Percentiles rank a stretch among this genome's conserved stretches.
Evolutionary conservation across 1,140 invertebrate genomes (phyloP).

Genomic region (Habropoda laboriosa): DNA sequence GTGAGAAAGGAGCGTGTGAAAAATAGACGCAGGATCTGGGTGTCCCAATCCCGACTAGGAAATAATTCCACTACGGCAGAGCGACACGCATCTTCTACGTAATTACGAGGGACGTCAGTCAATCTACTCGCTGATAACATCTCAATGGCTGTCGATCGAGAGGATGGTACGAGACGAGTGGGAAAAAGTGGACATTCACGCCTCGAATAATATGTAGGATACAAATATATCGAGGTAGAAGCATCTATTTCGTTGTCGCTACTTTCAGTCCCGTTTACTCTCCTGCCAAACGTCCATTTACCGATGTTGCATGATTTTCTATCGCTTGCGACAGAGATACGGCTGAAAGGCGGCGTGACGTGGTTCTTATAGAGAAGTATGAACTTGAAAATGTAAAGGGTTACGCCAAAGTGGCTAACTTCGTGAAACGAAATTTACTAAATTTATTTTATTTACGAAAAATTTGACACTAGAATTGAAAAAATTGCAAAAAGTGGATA

Average conservation of each 20-base stretch:
- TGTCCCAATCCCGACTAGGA: slow-evolving; percentile 16
- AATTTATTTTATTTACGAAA: too few species aligned
- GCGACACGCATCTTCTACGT: slow-evolving; percentile 47
- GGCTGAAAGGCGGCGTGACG: too few species aligned
- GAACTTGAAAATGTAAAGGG: too few species aligned
- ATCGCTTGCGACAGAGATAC: too few species aligned
- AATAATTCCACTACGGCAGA: slow-evolving; percentile 53
- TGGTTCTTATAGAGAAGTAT: too few species aligned
- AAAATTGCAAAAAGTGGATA: too few species aligned
- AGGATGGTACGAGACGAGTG: slow-evolving; percentile 9
- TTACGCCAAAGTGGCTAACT: too few species aligned
- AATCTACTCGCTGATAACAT: slow-evolving; percentile 58
- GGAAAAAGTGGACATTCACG: slow-evolving; percentile 10
- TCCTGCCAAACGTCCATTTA: neutral
- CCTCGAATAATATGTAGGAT: neutral
- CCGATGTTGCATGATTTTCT: neutral
- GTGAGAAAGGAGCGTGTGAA: slow-evolving; percentile 55
- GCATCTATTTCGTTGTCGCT: neutral
- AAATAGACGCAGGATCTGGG: neutral
- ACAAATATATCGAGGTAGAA: neutral
- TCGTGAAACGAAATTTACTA: too few species aligned
- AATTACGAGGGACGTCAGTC: slow-evolving; percentile 62
- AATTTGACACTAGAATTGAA: too few species aligned
- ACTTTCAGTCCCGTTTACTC: neutral
- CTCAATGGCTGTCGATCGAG: slow-evolving; percentile 39